Evolutionary conservation across 2,113 vertebrate genomes (phyloP).

Genomic region (Indicator indicator): DNA sequence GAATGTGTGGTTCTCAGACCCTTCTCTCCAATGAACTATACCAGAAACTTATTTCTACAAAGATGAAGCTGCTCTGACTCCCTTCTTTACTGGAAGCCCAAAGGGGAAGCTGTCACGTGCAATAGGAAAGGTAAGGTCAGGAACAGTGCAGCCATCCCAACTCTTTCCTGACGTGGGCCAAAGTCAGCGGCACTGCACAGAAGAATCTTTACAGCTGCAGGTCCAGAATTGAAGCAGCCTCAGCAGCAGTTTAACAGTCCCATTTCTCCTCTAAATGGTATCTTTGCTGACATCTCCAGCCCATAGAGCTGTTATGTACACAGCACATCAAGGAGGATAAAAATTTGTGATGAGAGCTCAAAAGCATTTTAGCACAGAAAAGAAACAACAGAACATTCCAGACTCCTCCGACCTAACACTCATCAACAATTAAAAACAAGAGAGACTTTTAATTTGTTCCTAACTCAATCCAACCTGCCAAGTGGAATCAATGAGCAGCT

Average conservation of each 20-base stretch:
- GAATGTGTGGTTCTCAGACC: background rate
- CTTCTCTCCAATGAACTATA: background rate
- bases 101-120: background rate
- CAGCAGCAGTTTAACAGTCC: background rate
- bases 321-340: background rate
- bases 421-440: background rate
- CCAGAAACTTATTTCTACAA: background rate
- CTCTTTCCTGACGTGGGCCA: background rate
- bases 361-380: background rate
- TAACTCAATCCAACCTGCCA: background rate
- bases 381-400: background rate
- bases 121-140: background rate
- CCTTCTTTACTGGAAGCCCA: background rate
- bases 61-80: background rate
- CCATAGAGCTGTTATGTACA: background rate
- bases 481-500: background rate
- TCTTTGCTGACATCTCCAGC: background rate
- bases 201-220: background rate
- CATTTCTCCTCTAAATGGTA: background rate
- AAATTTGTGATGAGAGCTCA: background rate
- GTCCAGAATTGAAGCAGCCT: background rate
- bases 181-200: background rate
- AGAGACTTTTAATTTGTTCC: background rate
- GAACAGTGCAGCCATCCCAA: background rate
- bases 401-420: background rate